Evolutionary conservation across 2,797 vertebrate species (phyloP), one percentile per base, ranked within the genome.

Genomic region (Pipistrellus nathusii): DNA sequence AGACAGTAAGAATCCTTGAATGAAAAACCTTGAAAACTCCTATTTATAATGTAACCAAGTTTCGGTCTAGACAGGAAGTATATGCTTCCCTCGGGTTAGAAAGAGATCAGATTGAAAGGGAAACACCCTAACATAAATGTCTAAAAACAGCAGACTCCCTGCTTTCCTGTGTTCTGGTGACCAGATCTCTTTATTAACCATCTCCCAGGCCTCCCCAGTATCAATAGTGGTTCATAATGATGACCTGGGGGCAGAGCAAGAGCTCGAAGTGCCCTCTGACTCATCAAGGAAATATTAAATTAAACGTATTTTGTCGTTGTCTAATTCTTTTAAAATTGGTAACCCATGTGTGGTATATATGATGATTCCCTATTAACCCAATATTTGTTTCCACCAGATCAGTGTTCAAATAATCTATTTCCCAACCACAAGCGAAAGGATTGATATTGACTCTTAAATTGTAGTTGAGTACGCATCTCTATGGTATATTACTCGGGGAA

Each of bases 251-350:
- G 93, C 90, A 95, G 59, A 84, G 93, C 71, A 59, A 86, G 91
- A 92, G 94, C 94, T 93, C 75, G 18, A 96, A 97, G 91, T 97
- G 76, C 91, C 95, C 93, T 96, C 96, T 97, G 96, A 96, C 90
- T 97, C 96, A 96, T 96, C 96, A 96, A 96, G 96, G 96, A 97
- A 97, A 97, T 96, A 97, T 96, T 95, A 90, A 96, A 96, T 97
- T 97, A 97, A 96, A 88, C 84, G 44, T 84, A 96, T 95, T 97
- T 97, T 95, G 83, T 88, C 15, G 66, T 77, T 41, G 75, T 76
- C 95, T 97, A 95, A 97, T 96, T 96, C 95, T 94, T 97, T 96
- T 95, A 93, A 97, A 96, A 97, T 93, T 86, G 94, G 91, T 95
- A 84, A 96, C 84, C 95, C 93, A 27, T 93, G 85, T 95, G 91